phyloP scores from a whole-genome alignment of 2,797 vertebrate genomes.

The Tenualosa ilisha region DNA sequence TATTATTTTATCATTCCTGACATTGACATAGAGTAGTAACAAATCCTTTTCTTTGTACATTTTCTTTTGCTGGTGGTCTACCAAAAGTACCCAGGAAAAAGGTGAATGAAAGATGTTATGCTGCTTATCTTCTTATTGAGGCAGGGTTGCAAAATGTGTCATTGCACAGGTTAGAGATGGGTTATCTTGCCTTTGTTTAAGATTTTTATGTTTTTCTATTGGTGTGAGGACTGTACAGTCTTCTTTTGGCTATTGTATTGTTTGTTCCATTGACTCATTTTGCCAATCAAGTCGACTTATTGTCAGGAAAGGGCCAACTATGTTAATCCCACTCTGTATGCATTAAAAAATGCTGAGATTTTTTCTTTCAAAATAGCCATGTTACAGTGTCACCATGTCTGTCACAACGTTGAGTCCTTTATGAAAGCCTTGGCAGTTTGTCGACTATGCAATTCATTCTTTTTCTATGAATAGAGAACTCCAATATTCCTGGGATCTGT shows the following conservation, averaged over 20 bases:
- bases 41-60: neutral
- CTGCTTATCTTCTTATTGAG: neutral
- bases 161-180: neutral
- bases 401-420: neutral
- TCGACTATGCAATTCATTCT: neutral
- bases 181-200: neutral
- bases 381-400: neutral
- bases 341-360: neutral
- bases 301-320: neutral
- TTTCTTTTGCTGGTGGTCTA: slow-evolving; percentile 31
- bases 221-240: neutral
- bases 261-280: neutral
- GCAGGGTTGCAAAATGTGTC: neutral
- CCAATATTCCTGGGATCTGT: neutral
- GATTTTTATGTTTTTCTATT: neutral
- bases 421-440: neutral
- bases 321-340: neutral
- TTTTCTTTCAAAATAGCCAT: too few relatives aligned
- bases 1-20: slow-evolving; percentile 36
- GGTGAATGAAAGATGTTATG: neutral
- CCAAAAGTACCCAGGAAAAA: neutral
- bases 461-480: neutral
- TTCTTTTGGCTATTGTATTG: neutral
- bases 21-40: slow-evolving; percentile 27
- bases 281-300: neutral